Evolutionary conservation across 2,797 vertebrate genomes (phyloP), one percentile per base, ranked within the genome.

Genomic region (Mormyrus hasselquistii): DNA sequence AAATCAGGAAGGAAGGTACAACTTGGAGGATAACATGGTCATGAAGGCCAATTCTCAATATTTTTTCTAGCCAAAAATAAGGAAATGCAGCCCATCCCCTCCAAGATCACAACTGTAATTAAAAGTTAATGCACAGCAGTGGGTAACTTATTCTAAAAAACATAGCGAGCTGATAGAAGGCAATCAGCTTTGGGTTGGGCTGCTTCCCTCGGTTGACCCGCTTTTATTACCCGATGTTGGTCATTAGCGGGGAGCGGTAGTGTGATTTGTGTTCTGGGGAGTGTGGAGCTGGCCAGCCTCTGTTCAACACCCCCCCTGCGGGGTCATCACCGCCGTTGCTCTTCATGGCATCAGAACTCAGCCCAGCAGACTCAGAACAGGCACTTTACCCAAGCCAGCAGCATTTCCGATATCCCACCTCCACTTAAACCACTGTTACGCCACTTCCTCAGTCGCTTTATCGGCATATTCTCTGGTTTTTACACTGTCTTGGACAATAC

Each of bases 211-310:
- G 0, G 44, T 85, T 91, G 91, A 92, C 88, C 89, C 52, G 52
- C 88, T 86, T 93, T 92, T 90, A 92, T 85, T 91, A 90, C 86
- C 79, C 41, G 34, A 47, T 34, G 47, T 86, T 88, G 91, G 92
- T 93, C 89, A 91, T 95, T 93, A 94, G 88, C 62, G 86, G 87
- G 88, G 91, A 69, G 59, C 86, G 88, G 49, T 86, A 85, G 69
- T 19, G 65, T 89, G 88, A 91, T 92, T 91, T 65, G 10, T 55
- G 41, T 86, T 69, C 82, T 90, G 88, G 89, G 90, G 90, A 8
- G 91, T 86, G 29, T 90, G 89, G n/a, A 55, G 16, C 14, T 55
- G 84, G 89, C 89, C 69, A 8, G 22, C 25, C 86, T 49, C 87
- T 41, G 57, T 25, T 0, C 3, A 84, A 29, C 25, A 29, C 19